Percentiles rank a stretch among this genome's conserved stretches.
Evolutionary conservation across 2,113 vertebrate species (phyloP).

Genomic region (Channa argus): DNA sequence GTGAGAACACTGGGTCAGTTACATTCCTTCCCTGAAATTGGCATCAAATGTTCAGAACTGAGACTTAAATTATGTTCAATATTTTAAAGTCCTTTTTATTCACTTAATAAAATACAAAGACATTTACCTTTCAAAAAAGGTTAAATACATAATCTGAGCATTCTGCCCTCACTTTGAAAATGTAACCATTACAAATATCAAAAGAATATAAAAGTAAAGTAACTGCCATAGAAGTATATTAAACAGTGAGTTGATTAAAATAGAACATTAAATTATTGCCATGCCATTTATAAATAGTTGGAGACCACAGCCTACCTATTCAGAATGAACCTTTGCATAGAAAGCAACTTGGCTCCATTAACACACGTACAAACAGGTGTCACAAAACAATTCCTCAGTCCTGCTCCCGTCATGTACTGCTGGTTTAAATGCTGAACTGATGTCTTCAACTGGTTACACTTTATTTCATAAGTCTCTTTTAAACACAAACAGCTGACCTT

Average conservation of each 20-base stretch:
- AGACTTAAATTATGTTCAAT: too few relatives aligned
- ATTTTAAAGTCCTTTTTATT: too few relatives aligned
- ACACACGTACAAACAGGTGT: conserved; percentile 3
- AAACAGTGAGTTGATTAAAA: conserved; percentile 40
- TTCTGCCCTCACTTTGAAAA: conserved; percentile 30
- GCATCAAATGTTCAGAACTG: too few relatives aligned
- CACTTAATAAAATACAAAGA: conserved; percentile 6
- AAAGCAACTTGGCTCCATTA: conserved; percentile 36
- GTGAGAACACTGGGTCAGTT: too few relatives aligned
- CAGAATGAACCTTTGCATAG: conserved; percentile 29
- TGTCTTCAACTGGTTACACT: too few relatives aligned
- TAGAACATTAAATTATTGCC: conserved; percentile 43
- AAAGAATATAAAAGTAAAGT: conserved; percentile 20
- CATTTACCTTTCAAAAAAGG: conserved; percentile 19
- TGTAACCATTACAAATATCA: conserved; percentile 23
- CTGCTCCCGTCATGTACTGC: background rate
- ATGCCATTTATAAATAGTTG: conserved; percentile 49
- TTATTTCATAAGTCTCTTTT: too few relatives aligned
- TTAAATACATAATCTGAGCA: conserved; percentile 41
- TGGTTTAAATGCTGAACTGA: background rate
- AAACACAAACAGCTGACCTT: conserved; percentile 16
- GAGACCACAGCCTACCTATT: conserved; percentile 23
- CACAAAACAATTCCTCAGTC: background rate
- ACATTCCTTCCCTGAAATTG: too few relatives aligned
- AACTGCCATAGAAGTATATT: conserved; percentile 30